These are phyloP conservation scores for Bettongia penicillata DNA, from an alignment of 2,113 vertebrate genomes.

Conservation along the genomic window DNA sequence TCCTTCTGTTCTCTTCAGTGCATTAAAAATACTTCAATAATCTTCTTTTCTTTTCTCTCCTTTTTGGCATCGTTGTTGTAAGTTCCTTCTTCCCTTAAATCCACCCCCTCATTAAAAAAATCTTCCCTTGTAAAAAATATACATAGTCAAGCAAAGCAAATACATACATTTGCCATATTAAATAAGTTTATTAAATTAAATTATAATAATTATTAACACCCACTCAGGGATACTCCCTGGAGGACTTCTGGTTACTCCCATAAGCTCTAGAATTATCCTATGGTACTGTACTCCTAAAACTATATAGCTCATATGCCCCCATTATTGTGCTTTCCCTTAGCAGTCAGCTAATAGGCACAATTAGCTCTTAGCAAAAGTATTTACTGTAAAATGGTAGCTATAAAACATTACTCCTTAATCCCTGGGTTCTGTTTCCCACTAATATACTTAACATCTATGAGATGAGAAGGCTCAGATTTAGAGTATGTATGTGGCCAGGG, in stretches of 20 bases:
- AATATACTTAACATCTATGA: not conserved
- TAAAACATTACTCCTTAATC: not conserved
- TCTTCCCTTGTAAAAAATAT: not conserved
- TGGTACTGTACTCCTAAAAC: not conserved
- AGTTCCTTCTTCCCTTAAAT: not conserved
- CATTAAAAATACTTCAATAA: not conserved
- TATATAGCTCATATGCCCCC: not conserved
- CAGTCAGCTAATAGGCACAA: not conserved
- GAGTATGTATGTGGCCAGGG: not conserved
- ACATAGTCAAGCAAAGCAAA: not conserved
- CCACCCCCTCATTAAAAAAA: not conserved
- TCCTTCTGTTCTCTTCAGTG: not conserved
- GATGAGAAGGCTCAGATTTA: not conserved
- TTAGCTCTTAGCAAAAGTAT: not conserved
- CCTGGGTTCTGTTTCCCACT: not conserved
- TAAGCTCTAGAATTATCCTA: not conserved
- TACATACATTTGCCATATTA: not conserved
- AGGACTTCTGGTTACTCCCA: not conserved
- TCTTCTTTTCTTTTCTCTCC: not conserved
- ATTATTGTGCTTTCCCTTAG: not conserved
- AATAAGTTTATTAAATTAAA: not conserved
- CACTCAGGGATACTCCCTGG: not conserved
- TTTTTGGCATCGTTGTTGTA: not conserved
- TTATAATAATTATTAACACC: not conserved
- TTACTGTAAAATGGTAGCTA: not conserved